These are phyloP conservation scores for Cardiocondyla obscurior DNA, from an alignment of 1,140 invertebrate genomes.

Conservation along the genomic window DNA sequence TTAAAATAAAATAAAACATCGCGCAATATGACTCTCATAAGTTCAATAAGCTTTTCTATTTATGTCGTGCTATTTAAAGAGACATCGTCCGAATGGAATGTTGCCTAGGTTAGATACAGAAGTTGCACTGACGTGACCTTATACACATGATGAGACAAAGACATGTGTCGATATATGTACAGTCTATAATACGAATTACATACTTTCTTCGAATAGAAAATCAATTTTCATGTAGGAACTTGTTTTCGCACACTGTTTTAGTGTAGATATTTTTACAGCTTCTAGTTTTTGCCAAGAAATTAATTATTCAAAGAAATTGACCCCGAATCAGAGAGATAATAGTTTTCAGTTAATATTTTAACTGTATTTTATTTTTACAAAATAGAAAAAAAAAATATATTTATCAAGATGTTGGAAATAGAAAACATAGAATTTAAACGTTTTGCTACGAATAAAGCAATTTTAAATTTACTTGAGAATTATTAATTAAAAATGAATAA, in stretches of 20 bases:
- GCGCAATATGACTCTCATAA: background rate
- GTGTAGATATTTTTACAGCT: background rate
- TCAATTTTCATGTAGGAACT: background rate
- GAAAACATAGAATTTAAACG: background rate
- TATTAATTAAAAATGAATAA: background rate
- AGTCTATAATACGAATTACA: background rate
- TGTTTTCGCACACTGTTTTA: background rate
- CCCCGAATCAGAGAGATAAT: background rate
- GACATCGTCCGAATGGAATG: background rate
- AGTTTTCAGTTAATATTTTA: background rate
- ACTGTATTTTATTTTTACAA: background rate
- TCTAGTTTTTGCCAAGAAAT: background rate
- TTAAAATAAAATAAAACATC: background rate
- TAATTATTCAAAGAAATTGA: background rate
- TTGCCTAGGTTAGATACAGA: background rate
- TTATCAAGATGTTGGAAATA: background rate
- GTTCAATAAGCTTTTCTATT: background rate
- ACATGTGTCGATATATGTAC: background rate
- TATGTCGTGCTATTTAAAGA: background rate
- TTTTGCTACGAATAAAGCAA: background rate
- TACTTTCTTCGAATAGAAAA: background rate
- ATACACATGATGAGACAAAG: background rate
- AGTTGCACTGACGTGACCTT: slow-evolving; percentile 1
- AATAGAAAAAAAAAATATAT: background rate
- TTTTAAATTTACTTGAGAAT: background rate